Base-by-base conservation (phyloP, 1,140 invertebrate genomes). In the Chelonus insularis region DNA sequence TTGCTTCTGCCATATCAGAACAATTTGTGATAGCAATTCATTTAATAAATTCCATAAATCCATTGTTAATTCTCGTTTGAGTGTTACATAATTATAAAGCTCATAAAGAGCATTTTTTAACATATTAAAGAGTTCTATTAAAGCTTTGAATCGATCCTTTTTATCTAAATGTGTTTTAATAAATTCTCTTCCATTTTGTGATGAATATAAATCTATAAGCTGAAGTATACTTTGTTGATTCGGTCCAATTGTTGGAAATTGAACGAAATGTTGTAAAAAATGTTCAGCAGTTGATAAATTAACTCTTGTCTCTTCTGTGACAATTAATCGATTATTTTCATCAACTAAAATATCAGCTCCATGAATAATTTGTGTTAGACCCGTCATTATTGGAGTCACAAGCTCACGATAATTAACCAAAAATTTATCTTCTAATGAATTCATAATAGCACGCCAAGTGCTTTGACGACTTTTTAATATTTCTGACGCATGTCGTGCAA, bases 1-100 rank as follows among this genome's bases (percentile, higher is more conserved):
- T 62, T 94, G 88, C 41, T 86, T 83, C 69, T 87, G 86, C 94
- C 94, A 97, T 0, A 87, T 79, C 11, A 83, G 71, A 0, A 91
- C 87, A 29, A 92, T 74, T 50, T 84, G 75, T 16, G 83, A 79
- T 1, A 91, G 68, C 1, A 90, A 79, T 0, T 77, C 70, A 52
- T 86, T 79, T 20, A 90, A 79, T 2, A 82, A 71, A 0, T 74
- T 60, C 72, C 87, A 84, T 0, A 81, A 59, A 0, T 68, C 60
- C n/a, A 75, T 68, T 57, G 84, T 84, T 2, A 88, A 70, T 39
- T 73, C 65, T 60, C 80, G 75, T 45, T 76, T 70, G 1, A 84
- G 70, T 0, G 82, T 70, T 50, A 84, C 80, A 11, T 83, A 68
- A 79, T 88, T 90, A 23, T 83, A 80, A 2, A 89, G 69, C 62